Evolutionary conservation across 2,113 vertebrate genomes (phyloP).

Genomic region (Falcunculus frontatus): DNA sequence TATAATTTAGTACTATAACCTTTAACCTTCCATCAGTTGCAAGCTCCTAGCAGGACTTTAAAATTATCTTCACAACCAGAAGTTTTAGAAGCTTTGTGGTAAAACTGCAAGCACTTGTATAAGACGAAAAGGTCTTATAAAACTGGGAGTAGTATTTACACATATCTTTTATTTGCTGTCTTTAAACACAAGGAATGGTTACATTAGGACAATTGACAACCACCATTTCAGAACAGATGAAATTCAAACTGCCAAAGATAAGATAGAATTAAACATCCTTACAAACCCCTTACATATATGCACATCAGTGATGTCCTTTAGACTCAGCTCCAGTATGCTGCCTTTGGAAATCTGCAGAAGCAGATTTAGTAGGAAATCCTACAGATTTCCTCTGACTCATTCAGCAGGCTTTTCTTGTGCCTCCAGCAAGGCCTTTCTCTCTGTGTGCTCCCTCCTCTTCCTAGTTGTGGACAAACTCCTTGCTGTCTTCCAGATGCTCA

Average conservation of each 20-base stretch:
- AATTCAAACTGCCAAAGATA: background rate
- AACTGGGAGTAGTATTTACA: background rate
- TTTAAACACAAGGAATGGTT: background rate
- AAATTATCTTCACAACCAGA: background rate
- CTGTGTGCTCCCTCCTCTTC: background rate
- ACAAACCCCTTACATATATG: accelerated
- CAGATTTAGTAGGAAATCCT: background rate
- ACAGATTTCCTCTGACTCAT: background rate
- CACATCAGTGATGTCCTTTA: background rate
- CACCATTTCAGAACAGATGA: background rate
- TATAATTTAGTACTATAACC: background rate
- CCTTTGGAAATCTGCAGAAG: background rate
- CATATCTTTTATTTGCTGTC: background rate
- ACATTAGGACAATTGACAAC: background rate
- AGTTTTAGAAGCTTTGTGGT: background rate
- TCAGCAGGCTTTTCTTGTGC: background rate
- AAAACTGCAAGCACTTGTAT: background rate
- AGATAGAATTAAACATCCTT: background rate
- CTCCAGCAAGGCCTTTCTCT: background rate
- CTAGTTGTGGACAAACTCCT: background rate
- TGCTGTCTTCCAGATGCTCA: background rate
- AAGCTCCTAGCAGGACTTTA: background rate
- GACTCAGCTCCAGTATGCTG: background rate
- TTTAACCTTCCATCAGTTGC: background rate
- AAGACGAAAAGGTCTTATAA: background rate